Conservation (phyloP, 1,140 invertebrate species). For the Ceratina japonica region DNA sequence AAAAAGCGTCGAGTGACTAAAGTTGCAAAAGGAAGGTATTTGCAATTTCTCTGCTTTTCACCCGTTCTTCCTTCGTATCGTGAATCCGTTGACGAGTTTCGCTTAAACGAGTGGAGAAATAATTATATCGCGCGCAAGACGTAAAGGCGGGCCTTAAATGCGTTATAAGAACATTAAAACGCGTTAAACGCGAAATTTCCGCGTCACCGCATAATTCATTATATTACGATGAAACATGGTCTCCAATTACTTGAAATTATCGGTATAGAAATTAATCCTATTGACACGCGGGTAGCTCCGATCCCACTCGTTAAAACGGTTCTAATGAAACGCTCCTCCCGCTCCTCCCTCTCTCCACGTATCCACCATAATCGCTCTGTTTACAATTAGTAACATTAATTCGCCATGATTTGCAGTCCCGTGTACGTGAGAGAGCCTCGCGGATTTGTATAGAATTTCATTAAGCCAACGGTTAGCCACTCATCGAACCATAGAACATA, state of each 20-base stretch:
- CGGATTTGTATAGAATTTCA: slow-evolving; percentile 65
- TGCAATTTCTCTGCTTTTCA: not conserved
- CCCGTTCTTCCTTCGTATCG: not conserved
- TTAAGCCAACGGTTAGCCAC: slow-evolving; percentile 67
- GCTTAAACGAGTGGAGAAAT: too few species aligned
- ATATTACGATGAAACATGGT: slow-evolving; percentile 35
- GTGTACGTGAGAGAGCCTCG: slow-evolving; percentile 47
- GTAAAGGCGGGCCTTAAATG: not conserved
- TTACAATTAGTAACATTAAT: slow-evolving; percentile 68
- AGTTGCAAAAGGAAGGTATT: not conserved
- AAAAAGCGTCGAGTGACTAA: not conserved
- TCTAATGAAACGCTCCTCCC: slow-evolving; percentile 56
- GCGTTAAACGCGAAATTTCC: slow-evolving; percentile 26
- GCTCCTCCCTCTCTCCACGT: slow-evolving; percentile 31
- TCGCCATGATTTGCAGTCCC: slow-evolving; percentile 60
- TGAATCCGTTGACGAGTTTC: too few species aligned
- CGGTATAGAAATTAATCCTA: slow-evolving; percentile 63
- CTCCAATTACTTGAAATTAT: slow-evolving; percentile 61
- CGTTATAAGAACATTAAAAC: slow-evolving; percentile 34
- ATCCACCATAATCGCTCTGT: slow-evolving; percentile 59
- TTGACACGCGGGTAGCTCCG: slow-evolving; percentile 56
- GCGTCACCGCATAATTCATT: slow-evolving; percentile 26
- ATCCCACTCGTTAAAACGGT: slow-evolving; percentile 57
- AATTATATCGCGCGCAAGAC: not conserved
- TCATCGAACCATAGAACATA: slow-evolving; percentile 64